A percentile compares a stretch with the other conserved stretches of the same genome.
phyloP scores from a whole-genome alignment of 2,113 vertebrate genomes.

The Petrocephalus zakoni region DNA sequence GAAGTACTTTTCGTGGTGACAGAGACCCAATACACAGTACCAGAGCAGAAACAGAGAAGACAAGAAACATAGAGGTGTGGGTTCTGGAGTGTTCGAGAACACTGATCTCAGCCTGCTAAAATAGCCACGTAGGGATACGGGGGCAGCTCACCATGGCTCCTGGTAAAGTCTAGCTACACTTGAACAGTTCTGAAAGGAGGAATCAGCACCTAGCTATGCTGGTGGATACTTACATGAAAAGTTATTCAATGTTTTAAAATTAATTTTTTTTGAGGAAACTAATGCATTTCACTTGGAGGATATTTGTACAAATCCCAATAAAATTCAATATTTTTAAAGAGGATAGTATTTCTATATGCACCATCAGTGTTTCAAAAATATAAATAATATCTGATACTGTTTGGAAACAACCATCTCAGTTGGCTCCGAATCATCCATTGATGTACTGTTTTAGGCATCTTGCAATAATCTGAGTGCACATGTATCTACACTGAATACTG shows the following conservation, averaged over 20 bases:
- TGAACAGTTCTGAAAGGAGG: background rate
- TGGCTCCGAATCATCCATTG: background rate
- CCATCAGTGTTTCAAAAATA: background rate
- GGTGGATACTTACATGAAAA: background rate
- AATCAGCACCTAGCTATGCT: background rate
- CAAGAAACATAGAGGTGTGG: background rate
- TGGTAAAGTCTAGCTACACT: background rate
- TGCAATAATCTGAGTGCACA: background rate
- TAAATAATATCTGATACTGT: background rate
- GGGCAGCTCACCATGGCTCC: background rate
- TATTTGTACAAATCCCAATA: background rate
- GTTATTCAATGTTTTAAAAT: background rate
- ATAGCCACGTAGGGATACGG: background rate
- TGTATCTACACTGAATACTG: background rate
- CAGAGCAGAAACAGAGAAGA: background rate
- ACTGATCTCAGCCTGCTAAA: background rate
- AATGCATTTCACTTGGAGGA: background rate
- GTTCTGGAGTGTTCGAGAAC: background rate
- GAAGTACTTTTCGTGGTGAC: too few relatives aligned
- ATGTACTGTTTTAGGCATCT: background rate
- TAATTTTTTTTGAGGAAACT: background rate
- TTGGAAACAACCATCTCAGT: background rate
- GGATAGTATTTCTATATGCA: background rate
- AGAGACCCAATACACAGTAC: background rate
- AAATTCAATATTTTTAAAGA: background rate